Percentiles rank a stretch among this genome's conserved stretches.
These are phyloP conservation scores for Eidolon helvum DNA, from an alignment of 2,113 vertebrate genomes.

Conservation along the genomic window DNA sequence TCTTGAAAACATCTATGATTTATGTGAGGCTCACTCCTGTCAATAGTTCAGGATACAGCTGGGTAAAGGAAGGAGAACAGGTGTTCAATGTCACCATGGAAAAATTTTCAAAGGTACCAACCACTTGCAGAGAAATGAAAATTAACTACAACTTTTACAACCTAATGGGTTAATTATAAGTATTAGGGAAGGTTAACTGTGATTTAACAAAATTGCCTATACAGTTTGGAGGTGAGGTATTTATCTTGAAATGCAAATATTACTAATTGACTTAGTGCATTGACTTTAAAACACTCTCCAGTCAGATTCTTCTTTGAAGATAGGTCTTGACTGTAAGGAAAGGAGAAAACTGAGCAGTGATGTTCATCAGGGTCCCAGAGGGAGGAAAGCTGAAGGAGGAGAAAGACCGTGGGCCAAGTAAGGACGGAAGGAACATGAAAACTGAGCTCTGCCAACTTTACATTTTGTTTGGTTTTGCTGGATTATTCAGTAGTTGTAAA, in stretches of 20 bases:
- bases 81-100: no score
- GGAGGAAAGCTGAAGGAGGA: no score
- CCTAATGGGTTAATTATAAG: background rate
- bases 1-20: background rate
- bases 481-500: background rate
- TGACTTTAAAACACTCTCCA: background rate
- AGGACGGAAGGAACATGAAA: background rate
- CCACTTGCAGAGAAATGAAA: background rate
- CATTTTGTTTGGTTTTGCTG: background rate
- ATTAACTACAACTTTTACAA: background rate
- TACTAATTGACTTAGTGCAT: background rate
- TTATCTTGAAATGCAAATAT: background rate
- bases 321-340: background rate
- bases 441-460: background rate
- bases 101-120: background rate
- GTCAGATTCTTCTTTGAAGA: background rate
- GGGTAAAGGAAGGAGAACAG: background rate
- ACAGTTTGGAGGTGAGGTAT: background rate
- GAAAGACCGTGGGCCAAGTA: background rate
- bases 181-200: background rate
- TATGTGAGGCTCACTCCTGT: background rate
- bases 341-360: background rate
- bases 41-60: background rate
- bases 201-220: background rate
- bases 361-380: background rate